A percentile compares a stretch with the other conserved stretches of the same genome.
Conservation (phyloP, 2,888 invertebrate species). For the Bombylius major region DNA sequence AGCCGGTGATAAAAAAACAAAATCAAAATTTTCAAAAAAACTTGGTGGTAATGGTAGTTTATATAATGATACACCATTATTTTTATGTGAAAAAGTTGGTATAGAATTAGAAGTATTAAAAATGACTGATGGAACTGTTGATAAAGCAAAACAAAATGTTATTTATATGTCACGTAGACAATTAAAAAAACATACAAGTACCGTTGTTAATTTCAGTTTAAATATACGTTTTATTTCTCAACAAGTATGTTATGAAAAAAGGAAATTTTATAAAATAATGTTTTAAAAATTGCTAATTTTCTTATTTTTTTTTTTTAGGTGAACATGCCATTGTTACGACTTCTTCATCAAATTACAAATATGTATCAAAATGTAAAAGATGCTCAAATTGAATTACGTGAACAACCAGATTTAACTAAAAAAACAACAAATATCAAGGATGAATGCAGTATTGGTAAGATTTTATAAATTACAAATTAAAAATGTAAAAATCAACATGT, state of each 20-base stretch:
- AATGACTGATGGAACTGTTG: conserved; percentile 79
- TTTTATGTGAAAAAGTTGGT: conserved; percentile 82
- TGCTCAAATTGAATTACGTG: conserved; percentile 79
- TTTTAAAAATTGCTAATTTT: background rate
- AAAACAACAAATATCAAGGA: conserved; percentile 41
- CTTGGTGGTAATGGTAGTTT: conserved; percentile 26
- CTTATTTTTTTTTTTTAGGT: conserved; percentile 39
- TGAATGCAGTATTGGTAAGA: conserved; percentile 47
- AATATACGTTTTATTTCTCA: conserved; percentile 85
- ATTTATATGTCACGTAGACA: conserved; percentile 78
- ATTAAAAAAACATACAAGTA: conserved; percentile 81
- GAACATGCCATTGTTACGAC: conserved; percentile 85
- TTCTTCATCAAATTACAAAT: conserved; percentile 90
- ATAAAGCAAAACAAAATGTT: conserved; percentile 72
- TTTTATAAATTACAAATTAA: background rate
- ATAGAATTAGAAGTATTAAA: conserved; percentile 81
- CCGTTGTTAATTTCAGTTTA: conserved; percentile 79
- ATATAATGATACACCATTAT: conserved; percentile 63
- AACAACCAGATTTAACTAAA: conserved; percentile 42
- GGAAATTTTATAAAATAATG: background rate
- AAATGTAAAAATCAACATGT: background rate
- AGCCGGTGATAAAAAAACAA: conserved; percentile 45
- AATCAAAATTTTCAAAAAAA: conserved; percentile 28
- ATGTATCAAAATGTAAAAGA: conserved; percentile 97
- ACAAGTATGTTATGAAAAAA: conserved; percentile 43